These are phyloP conservation scores for Terebella lapidaria DNA, from an alignment of 2,888 invertebrate genomes.

Conservation along the genomic window DNA sequence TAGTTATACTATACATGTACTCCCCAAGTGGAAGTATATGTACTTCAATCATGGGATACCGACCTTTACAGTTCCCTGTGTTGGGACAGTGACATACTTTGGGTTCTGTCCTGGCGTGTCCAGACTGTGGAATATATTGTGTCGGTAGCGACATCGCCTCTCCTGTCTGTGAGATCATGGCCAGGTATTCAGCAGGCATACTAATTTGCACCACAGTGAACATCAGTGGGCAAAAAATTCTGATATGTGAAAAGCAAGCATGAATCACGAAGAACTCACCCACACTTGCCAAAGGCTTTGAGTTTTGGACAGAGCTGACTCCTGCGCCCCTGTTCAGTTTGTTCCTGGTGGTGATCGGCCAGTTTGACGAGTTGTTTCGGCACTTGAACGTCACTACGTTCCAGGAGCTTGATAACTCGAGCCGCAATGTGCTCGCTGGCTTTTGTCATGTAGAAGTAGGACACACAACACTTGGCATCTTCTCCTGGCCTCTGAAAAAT, in stretches of 20 bases:
- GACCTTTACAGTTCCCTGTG: neutral
- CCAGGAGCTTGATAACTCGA: neutral
- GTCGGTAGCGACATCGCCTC: neutral
- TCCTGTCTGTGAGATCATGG: neutral
- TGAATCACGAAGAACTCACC: too few species aligned
- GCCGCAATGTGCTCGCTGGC: neutral
- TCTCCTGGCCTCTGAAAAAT: neutral
- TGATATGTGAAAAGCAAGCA: too few species aligned
- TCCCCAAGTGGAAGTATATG: too few species aligned
- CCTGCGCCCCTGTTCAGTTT: neutral
- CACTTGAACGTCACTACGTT: neutral
- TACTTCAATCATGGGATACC: too few species aligned
- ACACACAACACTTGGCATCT: neutral
- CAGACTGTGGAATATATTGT: neutral
- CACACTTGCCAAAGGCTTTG: neutral
- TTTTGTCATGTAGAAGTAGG: neutral
- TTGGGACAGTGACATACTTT: neutral
- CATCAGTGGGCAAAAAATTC: neutral
- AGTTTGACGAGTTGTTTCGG: neutral
- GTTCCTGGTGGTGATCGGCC: neutral
- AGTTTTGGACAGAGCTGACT: neutral
- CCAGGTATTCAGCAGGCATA: too few species aligned
- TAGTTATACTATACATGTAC: too few species aligned
- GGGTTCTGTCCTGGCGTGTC: neutral
- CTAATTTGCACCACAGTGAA: too few species aligned